These are phyloP conservation scores for Melieria crassipennis DNA, from an alignment of 2,888 invertebrate genomes.

Conservation along the genomic window DNA sequence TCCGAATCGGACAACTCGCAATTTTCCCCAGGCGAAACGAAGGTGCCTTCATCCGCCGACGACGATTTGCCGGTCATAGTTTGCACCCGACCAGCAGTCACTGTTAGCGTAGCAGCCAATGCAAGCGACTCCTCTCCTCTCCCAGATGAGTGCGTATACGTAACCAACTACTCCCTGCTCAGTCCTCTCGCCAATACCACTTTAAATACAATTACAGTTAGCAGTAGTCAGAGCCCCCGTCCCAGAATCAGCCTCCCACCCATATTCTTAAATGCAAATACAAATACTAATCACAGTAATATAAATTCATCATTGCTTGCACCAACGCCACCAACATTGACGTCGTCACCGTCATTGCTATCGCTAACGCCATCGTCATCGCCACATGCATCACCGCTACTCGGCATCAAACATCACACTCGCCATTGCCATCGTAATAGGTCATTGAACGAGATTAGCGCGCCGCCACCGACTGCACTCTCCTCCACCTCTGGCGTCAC, in stretches of 20 bases:
- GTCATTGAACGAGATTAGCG: slow-evolving; percentile 55
- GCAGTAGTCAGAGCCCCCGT: slow-evolving; percentile 21
- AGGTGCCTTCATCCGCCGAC: background rate
- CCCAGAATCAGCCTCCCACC: background rate
- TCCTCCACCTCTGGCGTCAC: slow-evolving; percentile 31
- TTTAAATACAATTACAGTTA: background rate
- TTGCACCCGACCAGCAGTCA: slow-evolving; percentile 11
- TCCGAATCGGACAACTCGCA: slow-evolving; percentile 52
- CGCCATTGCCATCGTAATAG: slow-evolving; percentile 52
- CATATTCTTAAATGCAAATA: slow-evolving; percentile 24
- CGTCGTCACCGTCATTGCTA: slow-evolving; percentile 37
- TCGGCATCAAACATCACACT: slow-evolving; percentile 45
- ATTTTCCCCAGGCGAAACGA: slow-evolving; percentile 4
- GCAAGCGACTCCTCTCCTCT: slow-evolving; percentile 2
- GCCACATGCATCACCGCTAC: slow-evolving; percentile 20
- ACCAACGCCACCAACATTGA: slow-evolving; percentile 53
- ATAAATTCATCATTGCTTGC: slow-evolving; percentile 64
- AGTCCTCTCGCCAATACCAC: background rate
- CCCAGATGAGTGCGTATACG: slow-evolving; percentile 10
- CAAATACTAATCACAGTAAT: slow-evolving; percentile 55
- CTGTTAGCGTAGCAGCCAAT: slow-evolving; percentile 9
- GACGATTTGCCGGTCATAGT: slow-evolving; percentile 11
- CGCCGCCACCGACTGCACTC: slow-evolving; percentile 47
- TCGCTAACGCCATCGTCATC: slow-evolving; percentile 50
- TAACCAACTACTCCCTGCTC: slow-evolving; percentile 3